These are phyloP conservation scores for Apostichopus leukothele DNA, from an alignment of 53 echinoderm and acorn worm species.

Conservation along the genomic window DNA sequence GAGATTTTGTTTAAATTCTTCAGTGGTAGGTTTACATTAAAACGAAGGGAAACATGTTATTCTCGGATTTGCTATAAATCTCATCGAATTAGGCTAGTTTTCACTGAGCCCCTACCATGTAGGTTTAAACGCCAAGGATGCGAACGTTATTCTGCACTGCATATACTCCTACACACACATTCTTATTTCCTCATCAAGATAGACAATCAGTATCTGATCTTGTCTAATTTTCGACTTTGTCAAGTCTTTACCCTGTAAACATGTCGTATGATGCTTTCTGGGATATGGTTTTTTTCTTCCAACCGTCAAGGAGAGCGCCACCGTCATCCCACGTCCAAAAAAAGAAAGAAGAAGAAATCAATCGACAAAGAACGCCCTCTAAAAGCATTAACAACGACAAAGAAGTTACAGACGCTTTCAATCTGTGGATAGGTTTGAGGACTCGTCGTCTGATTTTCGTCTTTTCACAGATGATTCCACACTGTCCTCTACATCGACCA, in stretches of 20 bases:
- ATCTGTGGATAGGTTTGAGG: background rate
- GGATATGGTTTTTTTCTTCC: background rate
- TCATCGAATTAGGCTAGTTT: no score
- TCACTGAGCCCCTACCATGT: no score
- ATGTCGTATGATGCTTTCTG: background rate
- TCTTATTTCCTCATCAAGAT: no score
- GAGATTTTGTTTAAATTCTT: no score
- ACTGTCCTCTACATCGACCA: slow-evolving; percentile 13
- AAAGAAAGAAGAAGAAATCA: background rate
- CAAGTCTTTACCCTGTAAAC: slow-evolving; percentile 18
- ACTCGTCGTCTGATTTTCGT: background rate
- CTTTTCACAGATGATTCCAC: slow-evolving; percentile 6
- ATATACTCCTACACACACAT: no score
- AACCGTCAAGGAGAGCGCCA: background rate
- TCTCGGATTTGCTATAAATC: no score
- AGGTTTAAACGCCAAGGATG: no score
- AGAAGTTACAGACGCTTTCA: background rate
- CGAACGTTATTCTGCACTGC: no score
- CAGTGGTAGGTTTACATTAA: no score
- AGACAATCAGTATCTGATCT: no score
- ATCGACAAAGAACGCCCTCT: slow-evolving; percentile 2
- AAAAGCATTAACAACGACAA: background rate
- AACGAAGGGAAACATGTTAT: no score
- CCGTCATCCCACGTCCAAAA: background rate
- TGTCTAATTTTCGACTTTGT: background rate